Conservation (phyloP, 2,113 vertebrate species). For the Mormyrus lacerda region DNA sequence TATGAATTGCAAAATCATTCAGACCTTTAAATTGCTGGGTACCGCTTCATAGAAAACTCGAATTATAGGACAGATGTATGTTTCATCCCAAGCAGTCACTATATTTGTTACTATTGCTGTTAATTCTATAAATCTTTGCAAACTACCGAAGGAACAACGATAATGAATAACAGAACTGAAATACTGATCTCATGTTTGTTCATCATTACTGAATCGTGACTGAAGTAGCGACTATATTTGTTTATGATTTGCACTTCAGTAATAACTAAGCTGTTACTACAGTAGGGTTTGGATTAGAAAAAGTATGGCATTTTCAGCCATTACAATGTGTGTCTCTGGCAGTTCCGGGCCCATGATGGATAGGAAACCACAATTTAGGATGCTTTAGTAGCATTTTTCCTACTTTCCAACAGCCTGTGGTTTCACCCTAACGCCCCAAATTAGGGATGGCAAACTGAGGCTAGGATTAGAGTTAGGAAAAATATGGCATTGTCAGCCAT, state of each 20-base stretch:
- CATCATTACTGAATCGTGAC: background rate
- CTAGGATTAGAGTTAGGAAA: no score
- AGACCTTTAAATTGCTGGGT: background rate
- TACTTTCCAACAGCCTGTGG: no score
- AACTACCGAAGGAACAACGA: background rate
- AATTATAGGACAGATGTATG: background rate
- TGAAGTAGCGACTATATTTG: background rate
- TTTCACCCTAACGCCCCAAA: no score
- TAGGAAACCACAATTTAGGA: no score
- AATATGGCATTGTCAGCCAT: no score
- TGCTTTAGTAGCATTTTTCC: no score
- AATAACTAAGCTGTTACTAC: background rate
- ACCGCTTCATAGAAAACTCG: background rate
- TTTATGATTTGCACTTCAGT: background rate
- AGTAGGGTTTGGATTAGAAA: no score
- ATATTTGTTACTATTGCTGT: background rate
- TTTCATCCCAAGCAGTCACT: background rate
- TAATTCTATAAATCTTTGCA: background rate
- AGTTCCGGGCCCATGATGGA: no score
- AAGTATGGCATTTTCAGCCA: no score
- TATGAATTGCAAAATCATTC: background rate
- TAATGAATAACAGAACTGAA: background rate
- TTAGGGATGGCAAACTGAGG: no score
- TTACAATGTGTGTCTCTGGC: no score
- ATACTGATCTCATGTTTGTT: background rate